phyloP scores from a whole-genome alignment of 2,113 vertebrate species.

The Penelope pileata region DNA sequence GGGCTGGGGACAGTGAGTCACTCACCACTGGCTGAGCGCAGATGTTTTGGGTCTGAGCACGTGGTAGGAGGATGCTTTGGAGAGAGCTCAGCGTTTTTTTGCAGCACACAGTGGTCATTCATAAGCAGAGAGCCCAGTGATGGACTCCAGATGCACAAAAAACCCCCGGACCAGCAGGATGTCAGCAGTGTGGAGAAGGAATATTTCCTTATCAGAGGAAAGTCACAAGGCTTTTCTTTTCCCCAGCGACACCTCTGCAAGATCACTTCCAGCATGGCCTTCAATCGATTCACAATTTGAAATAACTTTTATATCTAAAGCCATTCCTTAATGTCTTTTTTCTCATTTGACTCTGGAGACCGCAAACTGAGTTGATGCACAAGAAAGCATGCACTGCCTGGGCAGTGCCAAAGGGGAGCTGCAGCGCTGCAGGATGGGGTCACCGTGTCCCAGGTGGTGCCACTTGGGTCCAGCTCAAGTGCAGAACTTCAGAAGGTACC shows the following conservation, averaged over 20 bases:
- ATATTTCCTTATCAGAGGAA: background rate
- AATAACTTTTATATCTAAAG: background rate
- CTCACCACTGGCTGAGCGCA: fast-evolving
- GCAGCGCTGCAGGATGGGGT: background rate
- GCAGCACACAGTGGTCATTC: background rate
- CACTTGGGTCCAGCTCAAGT: background rate
- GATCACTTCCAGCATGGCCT: background rate
- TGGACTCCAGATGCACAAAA: background rate
- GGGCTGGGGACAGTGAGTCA: background rate
- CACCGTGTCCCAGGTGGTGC: fast-evolving
- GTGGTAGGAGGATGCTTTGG: background rate
- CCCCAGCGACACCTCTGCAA: background rate
- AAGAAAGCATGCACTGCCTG: background rate
- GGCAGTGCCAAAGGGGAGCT: background rate
- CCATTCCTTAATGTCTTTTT: background rate
- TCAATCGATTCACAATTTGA: background rate
- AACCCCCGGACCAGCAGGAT: background rate
- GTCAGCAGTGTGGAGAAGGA: background rate
- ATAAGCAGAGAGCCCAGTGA: background rate
- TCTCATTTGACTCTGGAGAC: background rate
- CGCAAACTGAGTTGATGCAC: background rate
- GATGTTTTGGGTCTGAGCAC: background rate
- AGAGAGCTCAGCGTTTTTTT: background rate
- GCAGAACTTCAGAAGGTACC: background rate
- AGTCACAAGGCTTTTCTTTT: background rate